Base-by-base conservation (phyloP, 2,888 invertebrate genomes). In the Nemotelus nigrinus region DNA sequence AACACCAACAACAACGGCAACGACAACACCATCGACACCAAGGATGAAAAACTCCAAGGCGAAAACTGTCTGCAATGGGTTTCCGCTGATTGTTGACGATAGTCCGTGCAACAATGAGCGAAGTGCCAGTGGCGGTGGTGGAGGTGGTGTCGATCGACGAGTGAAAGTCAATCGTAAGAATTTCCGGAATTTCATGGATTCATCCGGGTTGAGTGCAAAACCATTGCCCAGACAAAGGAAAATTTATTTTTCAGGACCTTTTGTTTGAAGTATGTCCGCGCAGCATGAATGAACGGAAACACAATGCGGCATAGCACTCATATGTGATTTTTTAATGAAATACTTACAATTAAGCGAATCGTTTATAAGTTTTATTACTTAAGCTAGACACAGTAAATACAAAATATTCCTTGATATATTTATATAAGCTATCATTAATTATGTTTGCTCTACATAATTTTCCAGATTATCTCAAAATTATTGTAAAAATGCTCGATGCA, bases 231-330 rank as follows among this genome's bases (percentile, higher is more conserved):
- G 84, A 78, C 86, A 86, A 81, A 83, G 86, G 3, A 86, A 86
- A 81, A 85, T 86, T 78, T 87, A 86, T 80, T 87, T 86, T 79
- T 84, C 86, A 48, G 87, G 86, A 65, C 87, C 87, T 50, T 87
- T 86, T 82, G 86, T 87, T 79, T 87, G 72, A 80, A 65, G 39
- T 2, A 25, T 25, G 25, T 25, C 65, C n/a, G 39, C 8, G 50
- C 50, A 50, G 8, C 50, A 25, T 50, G 50, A 50, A 8, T 5
- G 50, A 8, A 8, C 1, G 50, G 50, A 50, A 7, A 7, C 25
- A 25, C 25, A 25, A 25, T 25, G 25, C 25, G 25, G 25, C 25
- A 25, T 25, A 1, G 0, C 25, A 25, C 25, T 25, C 25, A 25
- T 25, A 25, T 25, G 25, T 25, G 25, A 25, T 25, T 25, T 25